Percentiles rank a stretch among this genome's conserved stretches.
Evolutionary conservation across 2,888 invertebrate genomes (phyloP).

Genomic region (Brachypterus glaber): DNA sequence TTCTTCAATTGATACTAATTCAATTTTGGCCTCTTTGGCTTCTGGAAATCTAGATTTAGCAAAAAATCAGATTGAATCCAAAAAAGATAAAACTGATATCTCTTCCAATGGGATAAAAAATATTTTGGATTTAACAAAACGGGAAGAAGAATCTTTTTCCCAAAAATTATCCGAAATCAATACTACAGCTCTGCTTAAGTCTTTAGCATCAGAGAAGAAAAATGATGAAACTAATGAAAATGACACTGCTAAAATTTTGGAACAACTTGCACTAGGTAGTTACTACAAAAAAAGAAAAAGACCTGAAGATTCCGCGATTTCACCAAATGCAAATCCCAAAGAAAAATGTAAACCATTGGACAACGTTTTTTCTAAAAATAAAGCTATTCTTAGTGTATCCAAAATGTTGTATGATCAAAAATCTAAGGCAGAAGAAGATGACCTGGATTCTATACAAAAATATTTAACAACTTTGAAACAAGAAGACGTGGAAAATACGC

Average conservation of each 20-base stretch:
- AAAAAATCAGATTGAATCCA: too few species aligned
- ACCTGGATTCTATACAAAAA: constrained; percentile 17
- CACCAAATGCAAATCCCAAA: constrained; percentile 5
- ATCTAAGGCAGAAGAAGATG: constrained; percentile 16
- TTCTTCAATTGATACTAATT: too few species aligned
- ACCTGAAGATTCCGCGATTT: constrained; percentile 10
- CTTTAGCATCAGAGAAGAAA: too few species aligned
- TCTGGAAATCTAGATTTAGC: too few species aligned
- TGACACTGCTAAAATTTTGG: constrained; percentile 10
- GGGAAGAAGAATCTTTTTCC: too few species aligned
- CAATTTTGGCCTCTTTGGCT: too few species aligned
- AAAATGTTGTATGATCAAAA: constrained; percentile 21
- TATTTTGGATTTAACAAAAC: too few species aligned
- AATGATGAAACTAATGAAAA: constrained; percentile 6
- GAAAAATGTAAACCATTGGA: constrained; percentile 8
- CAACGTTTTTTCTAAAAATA: constrained; percentile 28
- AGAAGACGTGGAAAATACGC: constrained; percentile 13
- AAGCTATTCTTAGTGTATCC: constrained; percentile 30
- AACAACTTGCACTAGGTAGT: constrained; percentile 8
- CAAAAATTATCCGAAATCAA: too few species aligned
- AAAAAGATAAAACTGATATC: too few species aligned
- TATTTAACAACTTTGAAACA: constrained; percentile 22
- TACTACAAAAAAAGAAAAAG: constrained; percentile 9
- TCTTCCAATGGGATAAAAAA: too few species aligned
- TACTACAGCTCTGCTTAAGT: too few species aligned